Evolutionary conservation across 1,140 invertebrate species (phyloP).

Genomic region (Calliopsis andreniformis): DNA sequence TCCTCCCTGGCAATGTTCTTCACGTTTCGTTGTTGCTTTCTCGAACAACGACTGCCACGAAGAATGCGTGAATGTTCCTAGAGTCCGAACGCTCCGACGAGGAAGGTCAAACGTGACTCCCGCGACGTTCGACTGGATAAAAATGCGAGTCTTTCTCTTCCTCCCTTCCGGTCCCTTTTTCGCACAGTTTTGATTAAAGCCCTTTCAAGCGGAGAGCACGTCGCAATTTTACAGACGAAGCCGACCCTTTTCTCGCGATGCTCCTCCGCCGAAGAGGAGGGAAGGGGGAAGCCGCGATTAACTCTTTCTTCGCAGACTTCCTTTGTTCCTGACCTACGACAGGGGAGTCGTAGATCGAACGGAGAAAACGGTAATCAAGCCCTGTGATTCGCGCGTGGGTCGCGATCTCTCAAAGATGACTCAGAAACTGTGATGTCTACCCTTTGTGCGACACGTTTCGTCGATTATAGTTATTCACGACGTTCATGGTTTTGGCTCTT

Average conservation of each 20-base stretch:
- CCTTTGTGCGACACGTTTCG: not conserved
- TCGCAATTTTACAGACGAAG: not conserved
- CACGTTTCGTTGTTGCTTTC: not conserved
- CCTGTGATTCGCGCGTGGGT: slow-evolving; percentile 4
- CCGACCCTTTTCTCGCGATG: slow-evolving; percentile 2
- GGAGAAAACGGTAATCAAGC: slow-evolving; percentile 43
- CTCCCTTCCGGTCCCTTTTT: slow-evolving; percentile 3
- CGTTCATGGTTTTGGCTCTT: slow-evolving; percentile 33
- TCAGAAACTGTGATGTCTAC: not conserved
- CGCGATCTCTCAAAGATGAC: slow-evolving; percentile 3
- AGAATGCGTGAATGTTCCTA: slow-evolving; percentile 60
- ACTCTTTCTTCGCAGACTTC: slow-evolving; percentile 39
- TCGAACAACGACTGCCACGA: slow-evolving; percentile 61
- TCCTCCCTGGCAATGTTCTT: not conserved
- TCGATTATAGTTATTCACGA: not conserved
- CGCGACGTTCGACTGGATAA: slow-evolving; percentile 20
- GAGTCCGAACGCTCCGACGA: slow-evolving; percentile 25
- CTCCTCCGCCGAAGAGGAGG: not conserved
- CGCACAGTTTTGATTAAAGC: slow-evolving; percentile 70
- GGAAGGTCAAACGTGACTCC: slow-evolving; percentile 37
- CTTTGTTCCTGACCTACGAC: slow-evolving; percentile 45
- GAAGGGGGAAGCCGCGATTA: slow-evolving; percentile 32
- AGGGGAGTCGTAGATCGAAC: slow-evolving; percentile 37
- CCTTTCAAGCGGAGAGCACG: slow-evolving; percentile 54
- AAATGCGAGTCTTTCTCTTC: slow-evolving; percentile 66